Percentiles rank a stretch among this genome's conserved stretches.
Evolutionary conservation across 2,797 vertebrate species (phyloP).

Genomic region (Malacoraja senta): DNA sequence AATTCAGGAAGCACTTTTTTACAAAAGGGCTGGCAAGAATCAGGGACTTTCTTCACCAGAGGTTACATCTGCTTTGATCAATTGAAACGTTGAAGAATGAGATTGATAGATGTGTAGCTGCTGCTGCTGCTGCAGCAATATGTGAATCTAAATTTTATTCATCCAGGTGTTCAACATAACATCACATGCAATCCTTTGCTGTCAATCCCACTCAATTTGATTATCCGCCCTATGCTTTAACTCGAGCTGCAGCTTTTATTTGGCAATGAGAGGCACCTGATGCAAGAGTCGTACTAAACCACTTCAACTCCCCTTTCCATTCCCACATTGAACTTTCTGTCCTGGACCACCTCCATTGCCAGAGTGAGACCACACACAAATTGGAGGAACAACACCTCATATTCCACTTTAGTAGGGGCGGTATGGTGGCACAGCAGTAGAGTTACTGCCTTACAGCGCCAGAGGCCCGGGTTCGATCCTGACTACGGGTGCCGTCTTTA

Average conservation of each 20-base stretch:
- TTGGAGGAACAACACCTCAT: too few species aligned
- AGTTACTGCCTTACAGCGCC: too few species aligned
- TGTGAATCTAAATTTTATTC: too few species aligned
- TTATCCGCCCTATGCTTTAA: not conserved
- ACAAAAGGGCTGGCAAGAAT: not conserved
- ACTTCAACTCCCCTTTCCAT: too few species aligned
- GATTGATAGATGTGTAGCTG: not conserved
- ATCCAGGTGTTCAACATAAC: not conserved
- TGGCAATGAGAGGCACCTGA: not conserved
- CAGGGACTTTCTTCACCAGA: not conserved
- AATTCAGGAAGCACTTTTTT: not conserved
- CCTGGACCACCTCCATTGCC: too few species aligned
- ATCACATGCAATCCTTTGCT: not conserved
- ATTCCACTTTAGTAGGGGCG: too few species aligned
- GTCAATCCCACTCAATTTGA: not conserved
- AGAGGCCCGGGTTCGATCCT: too few species aligned
- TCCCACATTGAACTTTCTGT: too few species aligned
- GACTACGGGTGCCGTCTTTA: too few species aligned
- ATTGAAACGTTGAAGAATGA: not conserved
- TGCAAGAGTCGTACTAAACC: too few species aligned
- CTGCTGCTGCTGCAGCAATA: not conserved
- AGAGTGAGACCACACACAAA: too few species aligned
- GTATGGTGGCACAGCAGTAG: too few species aligned
- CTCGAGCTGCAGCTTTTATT: not conserved
- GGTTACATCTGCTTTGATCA: not conserved